These are phyloP conservation scores for Sialia sialis DNA, from an alignment of 2,113 vertebrate species.

Conservation along the genomic window DNA sequence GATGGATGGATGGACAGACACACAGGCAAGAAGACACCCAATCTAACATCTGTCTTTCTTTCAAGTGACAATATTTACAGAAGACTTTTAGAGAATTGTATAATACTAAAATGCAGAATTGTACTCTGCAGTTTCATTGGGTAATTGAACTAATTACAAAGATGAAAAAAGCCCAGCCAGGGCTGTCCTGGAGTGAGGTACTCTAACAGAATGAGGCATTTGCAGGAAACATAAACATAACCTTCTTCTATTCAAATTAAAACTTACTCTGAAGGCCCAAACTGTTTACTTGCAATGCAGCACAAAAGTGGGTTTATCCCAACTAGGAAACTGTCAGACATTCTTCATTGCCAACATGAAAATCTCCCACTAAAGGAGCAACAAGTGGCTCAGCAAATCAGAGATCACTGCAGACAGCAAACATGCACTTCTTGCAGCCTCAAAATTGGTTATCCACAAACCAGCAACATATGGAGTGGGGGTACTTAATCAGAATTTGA, in stretches of 20 bases:
- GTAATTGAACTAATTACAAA: background rate
- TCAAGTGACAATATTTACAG: background rate
- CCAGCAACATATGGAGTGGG: background rate
- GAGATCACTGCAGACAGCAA: background rate
- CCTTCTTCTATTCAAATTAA: background rate
- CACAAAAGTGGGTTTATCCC: background rate
- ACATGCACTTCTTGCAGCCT: background rate
- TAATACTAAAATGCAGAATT: background rate
- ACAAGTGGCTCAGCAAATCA: background rate
- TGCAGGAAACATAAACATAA: background rate
- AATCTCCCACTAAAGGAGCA: background rate
- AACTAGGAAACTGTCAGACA: background rate
- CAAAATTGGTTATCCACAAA: background rate
- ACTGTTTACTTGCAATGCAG: background rate
- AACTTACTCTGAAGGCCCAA: background rate
- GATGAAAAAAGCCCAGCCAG: background rate
- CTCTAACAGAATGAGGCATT: background rate
- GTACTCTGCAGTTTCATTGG: background rate
- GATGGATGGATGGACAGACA: background rate
- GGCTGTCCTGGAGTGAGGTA: background rate
- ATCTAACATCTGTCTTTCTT: background rate
- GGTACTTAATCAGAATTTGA: background rate
- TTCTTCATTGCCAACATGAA: background rate
- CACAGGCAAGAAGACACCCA: background rate
- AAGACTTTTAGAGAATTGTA: background rate